A percentile compares a stretch with the other conserved stretches of the same genome.
Conservation (phyloP, 2,113 vertebrate genomes). For the Chrysemys picta region DNA sequence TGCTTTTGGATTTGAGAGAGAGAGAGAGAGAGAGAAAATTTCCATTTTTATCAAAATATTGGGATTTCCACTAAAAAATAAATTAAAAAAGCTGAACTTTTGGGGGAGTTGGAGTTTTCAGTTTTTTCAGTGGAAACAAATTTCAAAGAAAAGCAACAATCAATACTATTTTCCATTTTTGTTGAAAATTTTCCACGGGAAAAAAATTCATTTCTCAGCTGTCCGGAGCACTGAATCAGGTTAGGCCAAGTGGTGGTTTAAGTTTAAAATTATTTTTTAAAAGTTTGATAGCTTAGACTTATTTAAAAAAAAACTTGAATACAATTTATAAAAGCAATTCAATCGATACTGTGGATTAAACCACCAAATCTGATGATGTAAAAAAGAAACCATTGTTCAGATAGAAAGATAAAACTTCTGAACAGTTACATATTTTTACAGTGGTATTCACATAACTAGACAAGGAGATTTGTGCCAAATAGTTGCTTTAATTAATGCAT, state of each 20-base stretch:
- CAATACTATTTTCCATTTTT: not conserved
- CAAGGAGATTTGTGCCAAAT: not conserved
- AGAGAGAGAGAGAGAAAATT: not conserved
- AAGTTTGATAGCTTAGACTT: not conserved
- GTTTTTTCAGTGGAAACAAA: not conserved
- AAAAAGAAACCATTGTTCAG: not conserved
- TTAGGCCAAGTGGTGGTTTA: not conserved
- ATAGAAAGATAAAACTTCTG: not conserved
- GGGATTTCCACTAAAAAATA: not conserved
- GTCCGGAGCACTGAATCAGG: not conserved
- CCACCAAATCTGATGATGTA: not conserved
- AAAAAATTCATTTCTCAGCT: not conserved
- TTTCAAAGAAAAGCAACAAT: not conserved
- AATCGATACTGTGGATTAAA: not conserved
- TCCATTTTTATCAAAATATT: not conserved
- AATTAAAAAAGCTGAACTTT: not conserved
- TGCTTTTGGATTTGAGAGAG: not conserved
- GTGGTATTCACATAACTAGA: not conserved
- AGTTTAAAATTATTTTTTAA: not conserved
- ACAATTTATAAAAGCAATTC: not conserved
- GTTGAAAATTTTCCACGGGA: not conserved
- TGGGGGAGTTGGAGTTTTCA: accelerated
- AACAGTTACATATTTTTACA: not conserved
- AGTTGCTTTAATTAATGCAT: not conserved
- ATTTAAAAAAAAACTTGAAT: not conserved